Conservation (phyloP, 2,797 vertebrate species). For the Lophius americanus region DNA sequence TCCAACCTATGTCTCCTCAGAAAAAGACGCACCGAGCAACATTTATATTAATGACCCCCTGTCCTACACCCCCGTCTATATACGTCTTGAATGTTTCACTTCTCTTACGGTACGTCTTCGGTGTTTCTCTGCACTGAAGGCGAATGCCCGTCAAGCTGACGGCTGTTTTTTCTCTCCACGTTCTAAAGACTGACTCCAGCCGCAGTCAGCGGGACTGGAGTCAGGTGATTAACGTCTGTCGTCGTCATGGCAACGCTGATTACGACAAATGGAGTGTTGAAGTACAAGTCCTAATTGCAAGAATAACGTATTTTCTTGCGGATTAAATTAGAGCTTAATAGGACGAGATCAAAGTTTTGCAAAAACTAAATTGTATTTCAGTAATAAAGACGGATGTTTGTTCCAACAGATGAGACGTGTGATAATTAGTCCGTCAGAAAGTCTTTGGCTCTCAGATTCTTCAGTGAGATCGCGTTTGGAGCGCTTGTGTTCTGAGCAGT, state of each 20-base stretch:
- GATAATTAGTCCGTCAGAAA: no score
- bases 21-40: not conserved
- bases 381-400: no score
- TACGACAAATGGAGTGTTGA: not conserved
- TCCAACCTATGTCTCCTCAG: slow-evolving; percentile 20
- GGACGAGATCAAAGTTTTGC: no score
- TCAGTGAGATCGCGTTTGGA: no score
- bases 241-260: slow-evolving; percentile 1
- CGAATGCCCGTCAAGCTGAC: not conserved
- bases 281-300: no score
- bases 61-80: not conserved
- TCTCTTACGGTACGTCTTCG: not conserved
- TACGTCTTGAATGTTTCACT: not conserved
- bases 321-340: no score
- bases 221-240: not conserved
- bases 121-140: not conserved
- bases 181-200: slow-evolving; percentile 14
- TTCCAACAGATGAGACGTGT: no score
- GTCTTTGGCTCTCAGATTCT: no score
- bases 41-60: slow-evolving; percentile 5
- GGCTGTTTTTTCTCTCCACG: not conserved
- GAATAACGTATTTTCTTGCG: no score
- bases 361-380: no score
- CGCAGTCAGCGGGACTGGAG: not conserved
- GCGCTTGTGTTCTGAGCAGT: no score